Conservation (phyloP, 2,888 invertebrate genomes). For the Caenorhabditis panamensis region DNA sequence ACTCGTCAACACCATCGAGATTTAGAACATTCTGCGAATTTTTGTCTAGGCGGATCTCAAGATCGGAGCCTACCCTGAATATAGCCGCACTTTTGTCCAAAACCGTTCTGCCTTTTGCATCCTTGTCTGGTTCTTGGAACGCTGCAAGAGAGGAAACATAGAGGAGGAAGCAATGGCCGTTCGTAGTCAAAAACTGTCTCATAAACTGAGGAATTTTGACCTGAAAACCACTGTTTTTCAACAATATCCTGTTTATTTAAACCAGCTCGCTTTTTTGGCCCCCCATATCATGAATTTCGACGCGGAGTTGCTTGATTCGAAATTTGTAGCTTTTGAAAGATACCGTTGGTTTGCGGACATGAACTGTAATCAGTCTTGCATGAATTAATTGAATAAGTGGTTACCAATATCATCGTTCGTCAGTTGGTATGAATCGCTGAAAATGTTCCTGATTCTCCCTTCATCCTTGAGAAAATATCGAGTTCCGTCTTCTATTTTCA, state of each 20-base stretch:
- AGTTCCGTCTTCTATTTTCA: constrained; percentile 71
- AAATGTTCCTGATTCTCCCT: constrained; percentile 61
- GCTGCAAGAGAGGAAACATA: constrained; percentile 78
- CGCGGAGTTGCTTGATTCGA: constrained; percentile 67
- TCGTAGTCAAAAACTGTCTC: constrained; percentile 66
- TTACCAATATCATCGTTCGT: constrained; percentile 71
- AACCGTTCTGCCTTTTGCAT: constrained; percentile 69
- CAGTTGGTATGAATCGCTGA: constrained; percentile 66
- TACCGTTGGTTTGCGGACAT: constrained; percentile 75
- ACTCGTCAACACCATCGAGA: constrained; percentile 69
- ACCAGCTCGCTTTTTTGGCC: constrained; percentile 76
- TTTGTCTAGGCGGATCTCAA: background rate
- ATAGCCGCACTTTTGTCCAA: constrained; percentile 74
- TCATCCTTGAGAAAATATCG: constrained; percentile 66
- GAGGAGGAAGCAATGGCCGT: constrained; percentile 72
- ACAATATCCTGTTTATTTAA: background rate
- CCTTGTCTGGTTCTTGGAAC: constrained; percentile 73
- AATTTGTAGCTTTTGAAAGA: constrained; percentile 77
- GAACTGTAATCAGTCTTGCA: constrained; percentile 56
- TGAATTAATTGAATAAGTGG: background rate
- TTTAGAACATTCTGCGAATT: constrained; percentile 67
- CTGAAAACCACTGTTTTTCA: constrained; percentile 56
- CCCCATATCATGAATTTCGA: constrained; percentile 78
- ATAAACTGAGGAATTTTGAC: constrained; percentile 73
- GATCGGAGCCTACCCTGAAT: constrained; percentile 26